A percentile compares a stretch with the other conserved stretches of the same genome.
Conservation (phyloP, 2,888 invertebrate species). For the Chydorus sphaericus region DNA sequence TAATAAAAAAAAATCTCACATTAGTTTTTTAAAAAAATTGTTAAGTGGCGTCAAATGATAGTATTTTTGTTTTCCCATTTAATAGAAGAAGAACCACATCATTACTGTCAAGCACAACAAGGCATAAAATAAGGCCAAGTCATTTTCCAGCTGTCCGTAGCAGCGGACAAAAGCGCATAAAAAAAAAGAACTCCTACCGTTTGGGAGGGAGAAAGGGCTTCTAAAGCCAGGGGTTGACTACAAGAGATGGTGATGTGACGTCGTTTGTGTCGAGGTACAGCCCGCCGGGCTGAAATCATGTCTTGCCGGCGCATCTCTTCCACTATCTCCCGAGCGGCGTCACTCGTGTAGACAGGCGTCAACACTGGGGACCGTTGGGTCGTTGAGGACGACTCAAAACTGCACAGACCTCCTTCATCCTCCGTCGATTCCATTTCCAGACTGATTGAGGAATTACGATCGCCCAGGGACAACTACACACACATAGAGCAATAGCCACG, state of each 20-base stretch:
- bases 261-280: slow-evolving; percentile 65
- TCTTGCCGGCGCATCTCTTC: slow-evolving; percentile 46
- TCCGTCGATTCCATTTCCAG: not conserved
- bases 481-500: too few relatives aligned
- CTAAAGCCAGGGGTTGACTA: slow-evolving; percentile 27
- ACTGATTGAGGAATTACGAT: not conserved
- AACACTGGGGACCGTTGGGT: slow-evolving; percentile 39
- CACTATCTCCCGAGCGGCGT: slow-evolving; percentile 71
- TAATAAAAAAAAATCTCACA: not conserved
- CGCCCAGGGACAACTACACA: slow-evolving; percentile 9
- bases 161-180: not conserved
- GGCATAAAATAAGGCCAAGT: not conserved
- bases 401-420: not conserved
- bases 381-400: slow-evolving; percentile 13
- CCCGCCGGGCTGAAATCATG: slow-evolving; percentile 33
- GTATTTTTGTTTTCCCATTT: too few relatives aligned
- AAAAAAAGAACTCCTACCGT: not conserved
- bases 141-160: too few relatives aligned
- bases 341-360: slow-evolving; percentile 71
- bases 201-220: slow-evolving; percentile 16
- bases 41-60: too few relatives aligned
- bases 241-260: slow-evolving; percentile 74
- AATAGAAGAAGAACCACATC: not conserved
- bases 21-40: too few relatives aligned
- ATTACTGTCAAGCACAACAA: not conserved